Evolutionary conservation across 2,888 invertebrate genomes (phyloP).

Genomic region (Cheilosia variabilis): DNA sequence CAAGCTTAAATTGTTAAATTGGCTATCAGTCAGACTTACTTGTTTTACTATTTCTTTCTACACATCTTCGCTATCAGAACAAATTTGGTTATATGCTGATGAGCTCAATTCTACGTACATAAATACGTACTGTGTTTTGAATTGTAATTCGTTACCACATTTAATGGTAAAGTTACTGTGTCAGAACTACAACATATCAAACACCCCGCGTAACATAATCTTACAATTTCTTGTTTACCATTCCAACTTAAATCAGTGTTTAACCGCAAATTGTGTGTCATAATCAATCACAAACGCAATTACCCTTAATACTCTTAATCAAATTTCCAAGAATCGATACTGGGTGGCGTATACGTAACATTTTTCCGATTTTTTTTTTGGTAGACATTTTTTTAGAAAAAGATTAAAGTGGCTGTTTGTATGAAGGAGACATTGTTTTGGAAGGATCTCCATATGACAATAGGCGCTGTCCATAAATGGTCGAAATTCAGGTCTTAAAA

Average conservation of each 20-base stretch:
- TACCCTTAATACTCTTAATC: constrained; percentile 71
- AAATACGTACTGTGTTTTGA: background rate
- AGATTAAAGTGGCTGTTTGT: background rate
- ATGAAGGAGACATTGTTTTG: background rate
- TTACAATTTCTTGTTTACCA: constrained; percentile 10
- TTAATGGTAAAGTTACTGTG: constrained; percentile 35
- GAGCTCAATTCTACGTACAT: background rate
- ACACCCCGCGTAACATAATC: constrained; percentile 61
- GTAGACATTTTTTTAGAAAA: background rate
- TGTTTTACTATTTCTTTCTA: too few relatives aligned
- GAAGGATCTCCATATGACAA: too few relatives aligned
- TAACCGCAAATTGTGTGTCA: constrained; percentile 66
- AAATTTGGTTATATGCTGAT: too few relatives aligned
- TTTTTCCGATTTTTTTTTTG: constrained; percentile 18
- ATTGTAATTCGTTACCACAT: constrained; percentile 39
- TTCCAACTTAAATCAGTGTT: constrained; percentile 44
- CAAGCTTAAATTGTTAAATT: too few relatives aligned
- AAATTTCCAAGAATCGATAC: constrained; percentile 61
- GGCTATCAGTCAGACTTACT: too few relatives aligned
- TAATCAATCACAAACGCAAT: constrained; percentile 73
- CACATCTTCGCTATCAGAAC: too few relatives aligned
- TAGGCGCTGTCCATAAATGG: too few relatives aligned
- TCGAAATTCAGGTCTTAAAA: too few relatives aligned
- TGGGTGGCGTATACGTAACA: constrained; percentile 64
- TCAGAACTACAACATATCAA: constrained; percentile 47